Base-by-base conservation (phyloP, 2,888 invertebrate species). In the Scaptomyza polygonia region DNA sequence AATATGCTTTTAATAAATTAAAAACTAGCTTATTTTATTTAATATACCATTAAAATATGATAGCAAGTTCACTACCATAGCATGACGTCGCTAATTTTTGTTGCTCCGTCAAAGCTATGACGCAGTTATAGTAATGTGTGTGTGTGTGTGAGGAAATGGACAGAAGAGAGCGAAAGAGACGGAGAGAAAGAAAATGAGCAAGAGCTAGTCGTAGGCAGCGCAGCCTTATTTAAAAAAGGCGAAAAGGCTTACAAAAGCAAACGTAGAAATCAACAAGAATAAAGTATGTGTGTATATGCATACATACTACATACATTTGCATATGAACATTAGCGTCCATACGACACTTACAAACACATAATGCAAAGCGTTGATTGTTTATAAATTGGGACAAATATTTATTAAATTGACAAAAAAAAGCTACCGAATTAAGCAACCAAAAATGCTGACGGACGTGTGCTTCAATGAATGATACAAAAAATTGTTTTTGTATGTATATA, bases 381-480 rank as follows among this genome's bases (percentile, higher is more conserved):
- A 78, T 81, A 61, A 75, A 74, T 67, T 73, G 78, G 34, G 32
- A 51, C 63, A 77, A 66, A 61, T 74, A 71, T 61, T 75, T 63
- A 42, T 52, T 63, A 58, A 85, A 72, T 68, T 74, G 61, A 77
- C 51, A 53, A 64, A 71, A 49, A 49, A 70, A 59, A 63, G 45
- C 59, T 49, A 29, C 36, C 30, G 42, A 72, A 32, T 42, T 39
- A 36, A 42, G 32, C 44, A 45, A 55, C 34, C 40, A 56, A 54
- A 56, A 51, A 54, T 56, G 64, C 44, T 58, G 53, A 76, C 39
- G 47, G 67, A 30, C 43, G 25, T 43, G 16, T 36, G 66, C 51
- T 64, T 64, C 39, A 58, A 72, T 79, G 64, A 71, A 61, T 53
- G 44, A 44, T 56, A 80, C 36, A 65, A 40, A 56, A 34, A 40